phyloP scores from a whole-genome alignment of 2,797 vertebrate species.

The Sebastes glaucus region DNA sequence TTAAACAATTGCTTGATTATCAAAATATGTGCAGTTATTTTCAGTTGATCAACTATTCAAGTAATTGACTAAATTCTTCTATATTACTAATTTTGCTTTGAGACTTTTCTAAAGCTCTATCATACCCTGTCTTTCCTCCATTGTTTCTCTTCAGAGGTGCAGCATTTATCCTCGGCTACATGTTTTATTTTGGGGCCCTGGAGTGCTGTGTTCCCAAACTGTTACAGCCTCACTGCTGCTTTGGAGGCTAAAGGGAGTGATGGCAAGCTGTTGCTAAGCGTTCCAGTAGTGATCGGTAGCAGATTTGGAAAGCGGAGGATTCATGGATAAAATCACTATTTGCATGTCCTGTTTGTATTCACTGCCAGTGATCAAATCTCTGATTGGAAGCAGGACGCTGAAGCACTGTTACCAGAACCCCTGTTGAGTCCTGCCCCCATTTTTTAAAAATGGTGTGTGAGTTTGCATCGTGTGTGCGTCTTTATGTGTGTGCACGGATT shows the following conservation, averaged over 20 bases:
- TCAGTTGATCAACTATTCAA: background rate
- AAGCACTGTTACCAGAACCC: constrained; percentile 24
- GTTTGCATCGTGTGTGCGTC: constrained; percentile 4
- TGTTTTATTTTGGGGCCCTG: constrained; percentile 36
- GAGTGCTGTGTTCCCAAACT: constrained; percentile 3
- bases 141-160: constrained; percentile 16
- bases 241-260: constrained; percentile 9
- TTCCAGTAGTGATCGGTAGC: constrained; percentile 31
- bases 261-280: constrained; percentile 31
- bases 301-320: constrained; percentile 25
- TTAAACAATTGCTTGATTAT: background rate
- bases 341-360: constrained; percentile 43
- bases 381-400: constrained; percentile 25
- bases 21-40: background rate
- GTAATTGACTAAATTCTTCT: background rate
- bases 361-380: constrained; percentile 50
- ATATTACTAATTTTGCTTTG: background rate
- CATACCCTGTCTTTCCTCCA: background rate
- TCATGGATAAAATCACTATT: constrained; percentile 33
- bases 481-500: constrained; percentile 22
- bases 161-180: constrained; percentile 34
- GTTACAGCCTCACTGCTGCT: constrained; percentile 14
- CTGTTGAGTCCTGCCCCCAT: constrained; percentile 32
- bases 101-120: background rate
- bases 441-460: constrained; percentile 41